These are phyloP conservation scores for Girardinus metallicus DNA, from an alignment of 2,797 vertebrate genomes.

Conservation along the genomic window DNA sequence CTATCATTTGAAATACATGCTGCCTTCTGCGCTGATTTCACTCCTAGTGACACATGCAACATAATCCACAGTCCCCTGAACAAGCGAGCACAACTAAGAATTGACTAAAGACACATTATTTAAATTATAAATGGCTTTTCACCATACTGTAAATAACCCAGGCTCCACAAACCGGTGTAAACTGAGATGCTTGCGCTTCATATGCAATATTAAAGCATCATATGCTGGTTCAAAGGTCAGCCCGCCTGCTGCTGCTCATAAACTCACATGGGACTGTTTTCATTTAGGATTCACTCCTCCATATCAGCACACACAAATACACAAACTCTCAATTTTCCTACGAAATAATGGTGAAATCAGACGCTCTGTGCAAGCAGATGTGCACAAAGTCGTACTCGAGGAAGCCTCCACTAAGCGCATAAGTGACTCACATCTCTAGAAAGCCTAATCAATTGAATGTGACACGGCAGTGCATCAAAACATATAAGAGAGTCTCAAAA, in stretches of 20 bases:
- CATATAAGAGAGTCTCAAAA: constrained; percentile 44
- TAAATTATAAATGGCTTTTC: constrained; percentile 24
- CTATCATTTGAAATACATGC: constrained; percentile 67
- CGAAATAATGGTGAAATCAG: constrained; percentile 57
- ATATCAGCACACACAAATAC: constrained; percentile 28
- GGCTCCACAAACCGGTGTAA: constrained; percentile 60
- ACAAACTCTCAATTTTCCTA: constrained; percentile 52
- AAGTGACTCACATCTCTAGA: constrained; percentile 46
- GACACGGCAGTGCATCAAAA: constrained; percentile 46
- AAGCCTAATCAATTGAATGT: constrained; percentile 51
- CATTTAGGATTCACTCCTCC: constrained; percentile 57
- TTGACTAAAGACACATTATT: constrained; percentile 31
- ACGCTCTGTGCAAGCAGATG: constrained; percentile 33
- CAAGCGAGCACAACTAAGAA: constrained; percentile 44
- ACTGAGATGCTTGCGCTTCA: constrained; percentile 38
- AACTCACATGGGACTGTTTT: constrained; percentile 72
- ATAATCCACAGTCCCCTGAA: constrained; percentile 55
- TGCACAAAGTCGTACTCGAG: constrained; percentile 49
- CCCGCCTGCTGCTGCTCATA: constrained; percentile 66
- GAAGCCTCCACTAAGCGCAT: constrained; percentile 53
- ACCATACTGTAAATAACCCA: constrained; percentile 35
- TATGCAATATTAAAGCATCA: constrained; percentile 72
- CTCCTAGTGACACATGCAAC: constrained; percentile 60
- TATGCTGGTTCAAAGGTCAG: constrained; percentile 71
- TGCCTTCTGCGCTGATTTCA: constrained; percentile 70